These are phyloP conservation scores for Hippopotamyrus pictus DNA, from an alignment of 2,797 vertebrate species.

Conservation along the genomic window DNA sequence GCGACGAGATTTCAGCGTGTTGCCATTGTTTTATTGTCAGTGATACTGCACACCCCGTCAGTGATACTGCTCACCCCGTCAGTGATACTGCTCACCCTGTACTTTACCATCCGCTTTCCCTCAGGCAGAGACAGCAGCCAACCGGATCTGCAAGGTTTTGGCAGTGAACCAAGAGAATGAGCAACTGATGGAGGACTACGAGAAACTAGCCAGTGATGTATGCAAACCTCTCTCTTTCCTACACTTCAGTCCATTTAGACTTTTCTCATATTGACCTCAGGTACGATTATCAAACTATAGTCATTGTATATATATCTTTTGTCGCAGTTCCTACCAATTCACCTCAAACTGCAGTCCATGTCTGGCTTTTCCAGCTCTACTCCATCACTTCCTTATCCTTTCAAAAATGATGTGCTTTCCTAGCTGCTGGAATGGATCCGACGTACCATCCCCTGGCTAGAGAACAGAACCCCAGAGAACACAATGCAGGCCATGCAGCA, in stretches of 20 bases:
- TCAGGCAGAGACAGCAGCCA: conserved; percentile 95
- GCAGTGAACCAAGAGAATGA: conserved; percentile 98
- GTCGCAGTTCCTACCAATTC: background rate
- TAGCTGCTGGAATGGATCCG: conserved; percentile 97
- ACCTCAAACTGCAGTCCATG: background rate
- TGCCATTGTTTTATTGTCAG: background rate
- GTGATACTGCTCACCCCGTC: too few relatives aligned
- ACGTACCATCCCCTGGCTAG: conserved; percentile 94
- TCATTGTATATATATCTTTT: background rate
- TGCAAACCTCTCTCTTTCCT: conserved; percentile 48
- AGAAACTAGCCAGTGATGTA: conserved; percentile 96
- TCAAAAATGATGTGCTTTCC: too few relatives aligned
- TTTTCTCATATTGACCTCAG: background rate
- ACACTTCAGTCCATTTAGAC: background rate
- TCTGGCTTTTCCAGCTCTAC: background rate
- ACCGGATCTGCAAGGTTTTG: conserved; percentile 97
- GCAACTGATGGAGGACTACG: conserved; percentile 97
- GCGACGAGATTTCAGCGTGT: background rate
- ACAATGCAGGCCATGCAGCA: conserved; percentile 99
- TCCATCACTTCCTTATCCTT: background rate
- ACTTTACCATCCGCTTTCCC: conserved; percentile 7
- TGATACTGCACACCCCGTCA: too few relatives aligned
- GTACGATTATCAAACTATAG: background rate
- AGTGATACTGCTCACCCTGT: too few relatives aligned
- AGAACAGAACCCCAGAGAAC: conserved; percentile 89